A percentile compares a stretch with the other conserved stretches of the same genome.
Conservation (phyloP, 92 coral and sea anemone genomes). For the Parazoanthus darwini region DNA sequence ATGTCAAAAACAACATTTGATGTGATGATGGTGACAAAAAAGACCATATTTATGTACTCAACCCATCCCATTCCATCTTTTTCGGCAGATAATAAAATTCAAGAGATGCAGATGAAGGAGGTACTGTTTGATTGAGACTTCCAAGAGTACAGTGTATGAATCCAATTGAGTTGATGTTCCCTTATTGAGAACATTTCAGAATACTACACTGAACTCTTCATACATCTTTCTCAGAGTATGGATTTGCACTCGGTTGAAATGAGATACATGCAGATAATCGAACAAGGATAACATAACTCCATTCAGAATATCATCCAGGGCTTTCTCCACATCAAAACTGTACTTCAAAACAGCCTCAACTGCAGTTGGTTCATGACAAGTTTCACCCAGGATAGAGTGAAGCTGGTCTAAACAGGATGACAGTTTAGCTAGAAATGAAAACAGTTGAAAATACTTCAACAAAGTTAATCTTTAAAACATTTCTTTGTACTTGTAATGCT, state of each 20-base stretch:
- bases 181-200: no score
- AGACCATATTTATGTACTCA: neutral
- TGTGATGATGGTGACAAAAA: no score
- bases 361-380: constrained; percentile 90
- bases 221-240: no score
- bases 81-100: neutral
- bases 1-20: no score
- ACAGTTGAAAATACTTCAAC: neutral
- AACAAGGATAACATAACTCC: constrained; percentile 53
- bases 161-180: no score
- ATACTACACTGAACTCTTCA: no score
- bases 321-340: constrained; percentile 88
- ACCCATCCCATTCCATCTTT: neutral
- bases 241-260: no score
- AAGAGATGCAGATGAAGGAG: no score
- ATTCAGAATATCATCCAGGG: constrained; percentile 81
- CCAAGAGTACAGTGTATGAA: no score
- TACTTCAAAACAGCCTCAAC: constrained; percentile 78
- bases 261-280: neutral
- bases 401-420: constrained; percentile 93
- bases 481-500: no score
- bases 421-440: constrained; percentile 70
- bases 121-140: no score
- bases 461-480: no score
- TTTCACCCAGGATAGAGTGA: constrained; percentile 93